phyloP scores from a whole-genome alignment of 1,140 invertebrate genomes.

The Drusus annulatus region DNA sequence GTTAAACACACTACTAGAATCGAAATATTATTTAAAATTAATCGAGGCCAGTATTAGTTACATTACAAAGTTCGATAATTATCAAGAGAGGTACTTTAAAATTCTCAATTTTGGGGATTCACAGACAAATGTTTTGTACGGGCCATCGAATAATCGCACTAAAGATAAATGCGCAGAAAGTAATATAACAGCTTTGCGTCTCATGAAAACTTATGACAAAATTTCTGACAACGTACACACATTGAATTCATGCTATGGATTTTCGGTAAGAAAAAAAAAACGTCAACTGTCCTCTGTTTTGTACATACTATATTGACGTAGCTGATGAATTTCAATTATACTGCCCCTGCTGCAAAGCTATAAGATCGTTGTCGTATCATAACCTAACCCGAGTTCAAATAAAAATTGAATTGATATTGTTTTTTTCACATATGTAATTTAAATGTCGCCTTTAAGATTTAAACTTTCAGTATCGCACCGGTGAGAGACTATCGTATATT shows the following conservation, averaged over 20 bases:
- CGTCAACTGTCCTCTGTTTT: too few relatives aligned
- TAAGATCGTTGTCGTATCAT: too few relatives aligned
- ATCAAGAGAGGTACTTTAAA: background rate
- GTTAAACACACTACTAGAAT: background rate
- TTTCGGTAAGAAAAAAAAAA: slow-evolving; percentile 8
- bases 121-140: background rate
- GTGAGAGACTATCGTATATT: too few relatives aligned
- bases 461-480: too few relatives aligned
- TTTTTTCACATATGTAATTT: too few relatives aligned
- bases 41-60: background rate
- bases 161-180: too few relatives aligned
- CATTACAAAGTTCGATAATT: background rate
- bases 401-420: too few relatives aligned
- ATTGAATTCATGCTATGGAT: slow-evolving; percentile 38
- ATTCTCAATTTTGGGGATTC: background rate
- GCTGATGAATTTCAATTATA: too few relatives aligned
- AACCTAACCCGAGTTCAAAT: too few relatives aligned
- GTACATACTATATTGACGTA: background rate
- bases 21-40: background rate
- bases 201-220: slow-evolving; percentile 40
- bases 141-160: too few relatives aligned
- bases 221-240: slow-evolving; percentile 35
- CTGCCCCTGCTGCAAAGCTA: too few relatives aligned
- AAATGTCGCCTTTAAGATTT: too few relatives aligned
- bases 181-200: slow-evolving; percentile 4